phyloP scores from a whole-genome alignment of 2,797 vertebrate species.

The Phoxinus dragarum region DNA sequence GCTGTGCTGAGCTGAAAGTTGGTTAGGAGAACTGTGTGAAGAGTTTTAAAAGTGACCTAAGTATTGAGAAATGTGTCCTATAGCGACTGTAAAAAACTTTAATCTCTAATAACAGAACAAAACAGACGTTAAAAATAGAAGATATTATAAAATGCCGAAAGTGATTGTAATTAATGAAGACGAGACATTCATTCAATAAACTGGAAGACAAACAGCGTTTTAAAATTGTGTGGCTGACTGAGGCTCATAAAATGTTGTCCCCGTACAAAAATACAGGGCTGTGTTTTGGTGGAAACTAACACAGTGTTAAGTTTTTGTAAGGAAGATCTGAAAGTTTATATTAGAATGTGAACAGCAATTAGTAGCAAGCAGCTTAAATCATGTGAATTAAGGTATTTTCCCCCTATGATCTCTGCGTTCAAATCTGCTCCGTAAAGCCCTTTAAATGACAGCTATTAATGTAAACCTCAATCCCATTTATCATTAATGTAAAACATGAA shows the following conservation, averaged over 20 bases:
- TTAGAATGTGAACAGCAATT: slow-evolving; percentile 18
- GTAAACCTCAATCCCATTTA: slow-evolving; percentile 36
- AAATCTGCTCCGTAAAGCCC: slow-evolving; percentile 30
- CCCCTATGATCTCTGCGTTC: slow-evolving; percentile 15
- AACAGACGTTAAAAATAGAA: neutral
- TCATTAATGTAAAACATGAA: slow-evolving; percentile 53
- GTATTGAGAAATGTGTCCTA: too few species aligned
- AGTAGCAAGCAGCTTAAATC: neutral
- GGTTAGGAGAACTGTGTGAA: too few species aligned
- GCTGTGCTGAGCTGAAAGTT: too few species aligned
- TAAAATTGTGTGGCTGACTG: neutral
- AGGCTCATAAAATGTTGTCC: neutral
- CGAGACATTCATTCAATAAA: neutral
- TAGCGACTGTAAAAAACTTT: too few species aligned
- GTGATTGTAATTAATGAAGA: neutral
- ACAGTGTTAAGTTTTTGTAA: neutral
- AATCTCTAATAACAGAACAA: neutral
- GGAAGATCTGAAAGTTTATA: neutral
- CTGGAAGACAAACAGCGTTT: neutral
- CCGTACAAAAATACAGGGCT: neutral
- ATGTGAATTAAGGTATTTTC: neutral
- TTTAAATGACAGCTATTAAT: slow-evolving; percentile 47
- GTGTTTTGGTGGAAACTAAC: neutral
- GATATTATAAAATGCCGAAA: neutral
- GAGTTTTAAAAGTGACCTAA: too few species aligned